Evolutionary conservation across 1,140 invertebrate genomes (phyloP), one percentile per base, ranked within the genome.

Genomic region (Drosophila tsacasi): DNA sequence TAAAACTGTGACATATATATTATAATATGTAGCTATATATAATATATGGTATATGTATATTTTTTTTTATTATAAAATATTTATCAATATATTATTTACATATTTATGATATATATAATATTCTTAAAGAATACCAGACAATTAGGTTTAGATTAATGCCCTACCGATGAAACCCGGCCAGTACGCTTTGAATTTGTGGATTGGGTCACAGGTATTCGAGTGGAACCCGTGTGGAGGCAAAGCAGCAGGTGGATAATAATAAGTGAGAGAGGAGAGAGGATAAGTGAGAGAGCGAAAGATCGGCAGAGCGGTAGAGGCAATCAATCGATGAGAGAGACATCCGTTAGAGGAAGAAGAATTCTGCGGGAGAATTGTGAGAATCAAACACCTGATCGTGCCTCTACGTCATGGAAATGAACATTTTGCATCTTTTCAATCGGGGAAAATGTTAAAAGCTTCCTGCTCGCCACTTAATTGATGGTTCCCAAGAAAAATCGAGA

Each of bases 311-410:
- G 30, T 40, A 68, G 68, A 52, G 57, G 21, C 44, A 23, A 57
- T 47, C 39, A 47, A 44, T 32, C 15, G 40, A 25, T 63, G 80
- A 87, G 68, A 75, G 84, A 83, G 64, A 81, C 39, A 69, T 82
- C 83, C 81, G 77, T 46, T 8, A 12, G 13, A 21, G 19, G 37
- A 32, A 61, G 37, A 32, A 61, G 23, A 25, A 21, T 37, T 35
- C 13, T 21, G 27, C 23, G 7, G 35, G 12, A 23, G 21, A 12
- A 30, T 39, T 30, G 32, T 17, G 32, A 30, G 50, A 17, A 21
- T 32, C 59, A 19, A 68, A 77, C 75, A 77, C 73, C 75, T 77
- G 75, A 77, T 68, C 35, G 49, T 50, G 17, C 23, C 27, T 55
- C 72, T 54, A 73, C 69, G 69, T 73, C 69, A 73, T 72, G 66